Percentiles rank a stretch among this genome's conserved stretches.
Conservation (phyloP, 1,140 invertebrate genomes). For the Calliphora vicina region DNA sequence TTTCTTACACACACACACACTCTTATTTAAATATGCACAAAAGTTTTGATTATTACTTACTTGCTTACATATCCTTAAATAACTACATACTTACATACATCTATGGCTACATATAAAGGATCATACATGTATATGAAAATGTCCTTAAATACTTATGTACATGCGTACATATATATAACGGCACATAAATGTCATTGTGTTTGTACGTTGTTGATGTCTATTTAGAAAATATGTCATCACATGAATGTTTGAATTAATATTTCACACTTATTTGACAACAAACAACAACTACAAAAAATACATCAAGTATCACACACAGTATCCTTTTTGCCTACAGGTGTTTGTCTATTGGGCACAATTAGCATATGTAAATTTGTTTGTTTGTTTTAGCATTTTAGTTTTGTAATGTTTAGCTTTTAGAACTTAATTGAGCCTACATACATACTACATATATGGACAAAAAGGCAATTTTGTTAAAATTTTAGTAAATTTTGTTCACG, state of each 20-base stretch:
- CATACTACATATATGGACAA: too few species aligned
- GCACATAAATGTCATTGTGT: background rate
- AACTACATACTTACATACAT: too few species aligned
- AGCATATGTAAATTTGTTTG: background rate
- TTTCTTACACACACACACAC: background rate
- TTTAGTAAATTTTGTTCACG: too few species aligned
- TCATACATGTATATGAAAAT: too few species aligned
- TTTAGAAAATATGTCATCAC: background rate
- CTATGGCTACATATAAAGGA: too few species aligned
- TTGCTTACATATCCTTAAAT: too few species aligned
- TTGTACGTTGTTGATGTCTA: background rate
- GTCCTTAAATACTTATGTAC: too few species aligned
- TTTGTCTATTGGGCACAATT: slow-evolving; percentile 5
- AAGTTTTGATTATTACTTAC: background rate
- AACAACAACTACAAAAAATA: background rate
- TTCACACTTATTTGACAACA: background rate
- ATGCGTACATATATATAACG: too few species aligned
- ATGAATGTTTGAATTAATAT: background rate
- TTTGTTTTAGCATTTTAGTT: too few species aligned
- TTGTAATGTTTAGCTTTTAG: background rate
- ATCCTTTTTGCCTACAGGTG: slow-evolving; percentile 13
- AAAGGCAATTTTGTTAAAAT: too few species aligned
- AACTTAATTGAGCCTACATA: background rate
- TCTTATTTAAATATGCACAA: background rate
- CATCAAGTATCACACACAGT: background rate